Evolutionary conservation across 23 tunicate species (phyloP).

Genomic region (Ciona savignyi): DNA sequence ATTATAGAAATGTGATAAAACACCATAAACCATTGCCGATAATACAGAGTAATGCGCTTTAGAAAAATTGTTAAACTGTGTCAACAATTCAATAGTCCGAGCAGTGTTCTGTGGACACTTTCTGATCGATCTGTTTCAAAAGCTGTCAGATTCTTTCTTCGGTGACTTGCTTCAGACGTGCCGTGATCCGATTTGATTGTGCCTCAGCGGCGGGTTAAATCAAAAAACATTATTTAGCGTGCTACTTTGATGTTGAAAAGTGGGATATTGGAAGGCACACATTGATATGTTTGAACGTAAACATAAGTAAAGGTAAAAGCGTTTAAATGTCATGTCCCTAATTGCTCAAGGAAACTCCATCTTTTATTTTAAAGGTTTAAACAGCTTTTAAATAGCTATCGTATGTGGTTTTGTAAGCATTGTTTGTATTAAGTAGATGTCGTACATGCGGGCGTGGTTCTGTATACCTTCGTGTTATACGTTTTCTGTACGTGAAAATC

Average conservation of each 20-base stretch:
- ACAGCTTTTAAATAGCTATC: too few species aligned
- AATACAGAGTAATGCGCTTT: background rate
- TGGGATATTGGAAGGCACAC: background rate
- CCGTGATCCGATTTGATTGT: background rate
- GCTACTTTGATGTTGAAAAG: background rate
- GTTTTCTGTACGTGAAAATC: too few species aligned
- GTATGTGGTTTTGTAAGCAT: too few species aligned
- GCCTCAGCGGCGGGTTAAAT: background rate
- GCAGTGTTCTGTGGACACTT: background rate
- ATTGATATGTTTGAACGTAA: background rate
- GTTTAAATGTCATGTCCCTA: too few species aligned
- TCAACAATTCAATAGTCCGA: background rate
- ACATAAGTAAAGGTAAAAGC: too few species aligned
- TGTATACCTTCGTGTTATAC: too few species aligned
- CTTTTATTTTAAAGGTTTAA: too few species aligned
- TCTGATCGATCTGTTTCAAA: background rate
- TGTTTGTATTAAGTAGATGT: too few species aligned
- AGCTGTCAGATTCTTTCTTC: background rate
- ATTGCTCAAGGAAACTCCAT: too few species aligned
- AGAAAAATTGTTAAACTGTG: background rate
- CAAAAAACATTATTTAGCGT: background rate
- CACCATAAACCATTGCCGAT: too few species aligned
- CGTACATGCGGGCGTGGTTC: too few species aligned
- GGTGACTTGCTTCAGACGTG: background rate
- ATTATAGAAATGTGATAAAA: too few species aligned